Evolutionary conservation across 2,888 invertebrate genomes (phyloP), one percentile per base, ranked within the genome.

Genomic region (Synergus laeviventris): DNA sequence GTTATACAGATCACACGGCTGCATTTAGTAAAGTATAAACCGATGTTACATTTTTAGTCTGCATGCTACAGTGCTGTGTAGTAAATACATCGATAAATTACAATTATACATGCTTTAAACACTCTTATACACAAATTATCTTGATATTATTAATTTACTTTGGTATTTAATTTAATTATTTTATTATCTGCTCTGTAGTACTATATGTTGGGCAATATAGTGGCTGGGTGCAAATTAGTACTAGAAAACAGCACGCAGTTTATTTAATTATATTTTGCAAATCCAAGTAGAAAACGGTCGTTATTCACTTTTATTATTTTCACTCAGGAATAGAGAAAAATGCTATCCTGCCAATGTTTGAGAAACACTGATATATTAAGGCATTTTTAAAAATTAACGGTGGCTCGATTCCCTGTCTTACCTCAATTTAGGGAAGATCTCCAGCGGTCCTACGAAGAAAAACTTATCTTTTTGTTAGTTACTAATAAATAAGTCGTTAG

Each of bases 51-150:
- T 84, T 84, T 83, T 89, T 80, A 84, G 84, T 87, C 84, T 88
- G 88, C 89, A 90, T 90, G 89, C 86, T 82, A 83, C 85, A 86
- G 86, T 85, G 86, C 87, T 86, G 84, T 86, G 87, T 89, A 89
- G 88, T 86, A 31, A 31, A 31, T 31, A 84, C 82, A 85, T 81
- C 86, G 83, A 83, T 78, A 83, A 83, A 81, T 54, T 54, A 54
- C 49, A 54, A 54, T 54, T 81, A 80, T 82, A 85, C 85, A 86
- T 85, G 89, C 89, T 89, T 89, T 77, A 81, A 86, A 81, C 85
- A 86, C 85, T 86, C 83, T 81, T 84, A 83, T 84, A 85, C 82
- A 86, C 81, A 79, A 84, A 78, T 81, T 81, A 79, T 82, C 79
- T 83, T 83, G 79, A 79, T 83, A 80, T 81, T 81, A 75, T 80